Conservation (phyloP, 2,797 vertebrate genomes). For the Sebastes goodei region DNA sequence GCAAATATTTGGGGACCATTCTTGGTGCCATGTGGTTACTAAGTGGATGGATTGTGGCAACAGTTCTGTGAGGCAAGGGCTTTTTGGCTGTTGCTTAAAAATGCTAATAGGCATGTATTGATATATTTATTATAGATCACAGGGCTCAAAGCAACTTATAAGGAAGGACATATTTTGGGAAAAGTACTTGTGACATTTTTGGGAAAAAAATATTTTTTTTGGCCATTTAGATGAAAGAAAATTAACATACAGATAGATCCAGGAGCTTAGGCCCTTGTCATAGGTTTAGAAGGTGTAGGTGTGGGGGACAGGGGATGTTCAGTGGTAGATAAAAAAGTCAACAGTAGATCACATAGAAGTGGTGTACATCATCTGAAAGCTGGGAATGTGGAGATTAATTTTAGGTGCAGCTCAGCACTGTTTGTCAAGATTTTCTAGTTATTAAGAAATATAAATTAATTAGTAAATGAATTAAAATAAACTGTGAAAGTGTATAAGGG, state of each 20-base stretch:
- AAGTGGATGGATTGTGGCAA: slow-evolving; percentile 10
- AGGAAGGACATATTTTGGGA: background rate
- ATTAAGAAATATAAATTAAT: too few species aligned
- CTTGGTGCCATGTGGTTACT: slow-evolving; percentile 8
- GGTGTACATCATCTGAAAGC: too few species aligned
- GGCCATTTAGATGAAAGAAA: background rate
- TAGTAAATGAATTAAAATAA: too few species aligned
- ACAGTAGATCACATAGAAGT: too few species aligned
- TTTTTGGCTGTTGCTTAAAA: background rate
- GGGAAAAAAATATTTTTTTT: background rate
- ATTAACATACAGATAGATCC: background rate
- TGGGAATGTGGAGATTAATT: too few species aligned
- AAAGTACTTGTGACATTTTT: background rate
- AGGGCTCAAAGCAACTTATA: background rate
- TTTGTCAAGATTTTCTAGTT: too few species aligned
- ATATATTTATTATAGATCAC: background rate
- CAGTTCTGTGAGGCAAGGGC: background rate
- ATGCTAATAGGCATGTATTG: background rate
- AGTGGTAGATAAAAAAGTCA: too few species aligned
- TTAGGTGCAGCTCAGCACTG: too few species aligned
- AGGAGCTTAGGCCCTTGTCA: background rate
- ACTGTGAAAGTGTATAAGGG: too few species aligned
- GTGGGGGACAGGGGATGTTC: too few species aligned
- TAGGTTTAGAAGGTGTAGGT: too few species aligned
- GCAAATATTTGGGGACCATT: background rate